Base-by-base conservation (phyloP, 1,140 invertebrate species). In the Calephelis nemesis region DNA sequence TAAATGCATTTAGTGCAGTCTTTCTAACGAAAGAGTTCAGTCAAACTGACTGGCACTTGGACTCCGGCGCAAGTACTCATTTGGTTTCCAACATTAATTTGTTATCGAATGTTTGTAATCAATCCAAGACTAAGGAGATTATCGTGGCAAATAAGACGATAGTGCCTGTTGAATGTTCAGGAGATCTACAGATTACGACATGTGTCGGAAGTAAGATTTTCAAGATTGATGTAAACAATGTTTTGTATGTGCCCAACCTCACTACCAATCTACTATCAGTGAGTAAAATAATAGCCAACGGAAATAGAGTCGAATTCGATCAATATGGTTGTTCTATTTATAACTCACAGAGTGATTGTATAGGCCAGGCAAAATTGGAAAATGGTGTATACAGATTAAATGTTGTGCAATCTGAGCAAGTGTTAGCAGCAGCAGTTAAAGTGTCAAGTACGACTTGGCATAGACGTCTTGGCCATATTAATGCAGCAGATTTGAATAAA, bases 1-100 rank as follows among this genome's bases (percentile, higher is more conserved):
- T 45, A n/a, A 78, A 78, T 79, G 75, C 73, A 63, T 77, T 79
- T 63, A 79, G 73, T 76, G 74, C 69, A 63, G 64, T 74, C 19
- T 78, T 78, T 71, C 65, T 76, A 2, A 74, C 49, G 2, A 69
- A 49, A 30, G 63, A 69, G 40, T 79, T 74, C 49, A 73, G 63
- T 74, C 62, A 76, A 71, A 11, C 52, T 0, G 74, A 79, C 65
- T 79, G 77, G 74, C 48, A 79, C 58, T 49, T 79, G 0, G 77
- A 75, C 64, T 75, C 70, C 50, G 75, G 77, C 40, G 77, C 75
- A 49, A 79, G 77, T 39, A 66, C 64, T 13, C 77, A 79, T 67
- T 19, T 79, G 19, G 45, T 69, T 30, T 72, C 73, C 0, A 72
- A 75, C 62, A 48, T 45, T 13, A 73, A 70, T 42, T 74, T 69